These are phyloP conservation scores for Drosophila eohydei DNA, from an alignment of 2,888 invertebrate species.

Conservation along the genomic window DNA sequence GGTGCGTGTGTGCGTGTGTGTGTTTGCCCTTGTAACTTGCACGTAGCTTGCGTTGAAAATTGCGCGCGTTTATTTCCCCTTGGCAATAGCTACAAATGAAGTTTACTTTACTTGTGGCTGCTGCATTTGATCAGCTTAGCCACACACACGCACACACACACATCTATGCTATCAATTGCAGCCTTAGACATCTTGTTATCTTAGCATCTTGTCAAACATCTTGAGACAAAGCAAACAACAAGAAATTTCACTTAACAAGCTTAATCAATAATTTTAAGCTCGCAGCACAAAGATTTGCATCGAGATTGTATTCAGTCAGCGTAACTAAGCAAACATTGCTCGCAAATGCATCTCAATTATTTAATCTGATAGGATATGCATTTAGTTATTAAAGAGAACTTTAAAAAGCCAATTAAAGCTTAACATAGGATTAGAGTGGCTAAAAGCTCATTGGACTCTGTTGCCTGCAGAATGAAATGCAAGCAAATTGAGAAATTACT, in stretches of 20 bases:
- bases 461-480: background rate
- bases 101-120: conserved; percentile 40
- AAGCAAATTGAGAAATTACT: background rate
- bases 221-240: conserved; percentile 26
- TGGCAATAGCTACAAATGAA: conserved; percentile 38
- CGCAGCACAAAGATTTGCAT: background rate
- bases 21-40: conserved; percentile 58
- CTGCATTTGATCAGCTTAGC: conserved; percentile 42
- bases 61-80: conserved; percentile 24
- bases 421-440: background rate
- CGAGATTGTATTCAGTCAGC: background rate
- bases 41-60: conserved; percentile 51
- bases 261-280: conserved; percentile 34
- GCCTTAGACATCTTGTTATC: conserved; percentile 15
- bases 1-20: conserved; percentile 18
- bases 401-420: background rate
- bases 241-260: conserved; percentile 36
- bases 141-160: conserved; percentile 3
- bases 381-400: background rate
- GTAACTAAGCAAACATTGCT: background rate
- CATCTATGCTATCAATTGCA: conserved; percentile 16
- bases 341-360: too few species aligned
- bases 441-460: background rate
- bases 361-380: background rate
- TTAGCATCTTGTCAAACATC: conserved; percentile 23